These are phyloP conservation scores for Myiotriccus ornatus DNA, from an alignment of 2,797 vertebrate species.

Conservation along the genomic window DNA sequence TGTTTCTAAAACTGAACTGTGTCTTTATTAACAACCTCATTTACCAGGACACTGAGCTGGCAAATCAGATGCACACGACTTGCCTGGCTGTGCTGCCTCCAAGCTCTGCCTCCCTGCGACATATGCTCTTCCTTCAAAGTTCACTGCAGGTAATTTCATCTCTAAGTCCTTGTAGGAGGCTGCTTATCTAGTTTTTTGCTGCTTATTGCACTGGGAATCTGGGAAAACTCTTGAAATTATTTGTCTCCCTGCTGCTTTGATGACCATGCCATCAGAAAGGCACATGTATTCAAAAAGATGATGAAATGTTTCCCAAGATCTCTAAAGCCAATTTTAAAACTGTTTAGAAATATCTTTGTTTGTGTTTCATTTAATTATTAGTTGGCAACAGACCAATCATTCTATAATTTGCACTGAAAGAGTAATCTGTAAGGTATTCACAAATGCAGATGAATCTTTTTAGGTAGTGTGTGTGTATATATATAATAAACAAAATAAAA, in stretches of 20 bases:
- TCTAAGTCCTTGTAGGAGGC: neutral
- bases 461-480: neutral
- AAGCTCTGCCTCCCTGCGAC: neutral
- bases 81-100: neutral
- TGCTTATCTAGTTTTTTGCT: neutral
- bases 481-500: neutral
- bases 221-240: neutral
- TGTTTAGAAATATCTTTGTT: neutral
- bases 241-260: neutral
- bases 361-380: neutral
- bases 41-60: neutral
- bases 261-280: neutral
- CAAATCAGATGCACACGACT: neutral
- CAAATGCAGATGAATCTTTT: neutral
- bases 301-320: neutral
- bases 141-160: neutral
- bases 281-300: neutral
- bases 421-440: neutral
- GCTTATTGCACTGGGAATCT: neutral
- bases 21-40: slow-evolving; percentile 8
- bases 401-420: neutral
- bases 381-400: neutral
- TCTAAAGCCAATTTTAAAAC: neutral
- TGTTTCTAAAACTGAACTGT: slow-evolving; percentile 37
- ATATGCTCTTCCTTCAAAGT: neutral